phyloP scores from a whole-genome alignment of 2,797 vertebrate genomes.

The Ptychadena robeensis region DNA sequence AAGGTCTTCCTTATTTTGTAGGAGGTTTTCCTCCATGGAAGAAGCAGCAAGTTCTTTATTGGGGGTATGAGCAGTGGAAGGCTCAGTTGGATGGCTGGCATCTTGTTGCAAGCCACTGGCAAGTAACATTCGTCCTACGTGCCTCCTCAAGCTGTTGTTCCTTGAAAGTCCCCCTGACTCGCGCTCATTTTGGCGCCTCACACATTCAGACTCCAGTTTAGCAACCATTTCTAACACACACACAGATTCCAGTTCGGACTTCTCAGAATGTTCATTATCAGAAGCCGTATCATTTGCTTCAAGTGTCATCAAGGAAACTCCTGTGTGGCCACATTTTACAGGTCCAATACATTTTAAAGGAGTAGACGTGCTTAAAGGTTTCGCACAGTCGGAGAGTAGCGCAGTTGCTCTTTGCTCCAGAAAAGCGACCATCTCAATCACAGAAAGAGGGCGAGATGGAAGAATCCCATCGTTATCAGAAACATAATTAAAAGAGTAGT shows the following conservation, averaged over 20 bases:
- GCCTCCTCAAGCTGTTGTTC: slow-evolving; percentile 86
- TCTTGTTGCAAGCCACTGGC: slow-evolving; percentile 65
- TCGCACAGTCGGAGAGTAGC: slow-evolving; percentile 77
- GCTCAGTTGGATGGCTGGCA: slow-evolving; percentile 49
- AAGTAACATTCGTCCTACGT: slow-evolving; percentile 85
- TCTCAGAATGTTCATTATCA: slow-evolving; percentile 65
- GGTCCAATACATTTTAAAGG: slow-evolving; percentile 68
- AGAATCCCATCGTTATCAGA: slow-evolving; percentile 66
- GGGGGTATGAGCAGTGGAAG: slow-evolving; percentile 11
- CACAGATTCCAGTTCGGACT: slow-evolving; percentile 78
- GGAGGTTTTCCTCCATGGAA: slow-evolving; percentile 8
- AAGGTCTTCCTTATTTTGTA: neutral
- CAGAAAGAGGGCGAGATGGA: slow-evolving; percentile 78
- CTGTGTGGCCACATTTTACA: slow-evolving; percentile 65
- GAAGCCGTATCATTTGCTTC: slow-evolving; percentile 62
- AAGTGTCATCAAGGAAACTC: slow-evolving; percentile 58
- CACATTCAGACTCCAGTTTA: slow-evolving; percentile 88
- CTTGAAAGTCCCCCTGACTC: slow-evolving; percentile 80
- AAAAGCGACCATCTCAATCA: slow-evolving; percentile 95
- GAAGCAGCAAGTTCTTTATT: slow-evolving; percentile 57
- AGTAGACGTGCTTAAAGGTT: slow-evolving; percentile 67
- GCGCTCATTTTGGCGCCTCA: slow-evolving; percentile 76
- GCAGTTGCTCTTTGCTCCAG: slow-evolving; percentile 85
- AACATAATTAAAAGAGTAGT: slow-evolving; percentile 71
- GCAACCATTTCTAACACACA: slow-evolving; percentile 93